A percentile compares a stretch with the other conserved stretches of the same genome.
phyloP scores from a whole-genome alignment of 2,888 invertebrate species.

The Epistrophe eligans region DNA sequence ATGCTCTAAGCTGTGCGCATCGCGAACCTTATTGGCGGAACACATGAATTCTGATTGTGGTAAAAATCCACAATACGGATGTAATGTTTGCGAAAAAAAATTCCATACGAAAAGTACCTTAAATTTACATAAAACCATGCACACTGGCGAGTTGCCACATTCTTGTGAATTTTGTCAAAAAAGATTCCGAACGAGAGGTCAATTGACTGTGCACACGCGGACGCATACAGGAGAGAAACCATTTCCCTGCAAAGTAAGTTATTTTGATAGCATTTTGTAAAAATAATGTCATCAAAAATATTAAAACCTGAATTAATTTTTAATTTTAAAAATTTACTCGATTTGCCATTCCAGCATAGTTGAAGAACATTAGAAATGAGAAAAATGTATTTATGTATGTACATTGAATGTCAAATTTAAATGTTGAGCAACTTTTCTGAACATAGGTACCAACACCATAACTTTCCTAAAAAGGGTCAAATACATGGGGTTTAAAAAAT shows the following conservation, averaged over 20 bases:
- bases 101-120: constrained; percentile 80
- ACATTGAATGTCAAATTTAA: too few relatives aligned
- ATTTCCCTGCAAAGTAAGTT: constrained; percentile 81
- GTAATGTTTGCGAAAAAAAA: constrained; percentile 79
- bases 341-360: too few relatives aligned
- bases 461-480: too few relatives aligned
- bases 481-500: too few relatives aligned
- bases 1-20: constrained; percentile 77
- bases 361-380: too few relatives aligned
- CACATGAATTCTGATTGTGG: constrained; percentile 77
- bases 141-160: constrained; percentile 81
- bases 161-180: constrained; percentile 81
- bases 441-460: too few relatives aligned
- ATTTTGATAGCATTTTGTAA: neutral
- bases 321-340: too few relatives aligned
- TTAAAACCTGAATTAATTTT: too few relatives aligned
- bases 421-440: too few relatives aligned
- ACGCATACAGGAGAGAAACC: constrained; percentile 82
- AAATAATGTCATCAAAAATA: too few relatives aligned
- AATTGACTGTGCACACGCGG: constrained; percentile 81
- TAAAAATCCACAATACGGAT: constrained; percentile 77
- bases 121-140: constrained; percentile 80
- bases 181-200: constrained; percentile 81
- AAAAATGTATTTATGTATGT: too few relatives aligned
- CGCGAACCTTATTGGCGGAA: constrained; percentile 75